Conservation (phyloP, 1,140 invertebrate species). For the Phocides pigmalion region DNA sequence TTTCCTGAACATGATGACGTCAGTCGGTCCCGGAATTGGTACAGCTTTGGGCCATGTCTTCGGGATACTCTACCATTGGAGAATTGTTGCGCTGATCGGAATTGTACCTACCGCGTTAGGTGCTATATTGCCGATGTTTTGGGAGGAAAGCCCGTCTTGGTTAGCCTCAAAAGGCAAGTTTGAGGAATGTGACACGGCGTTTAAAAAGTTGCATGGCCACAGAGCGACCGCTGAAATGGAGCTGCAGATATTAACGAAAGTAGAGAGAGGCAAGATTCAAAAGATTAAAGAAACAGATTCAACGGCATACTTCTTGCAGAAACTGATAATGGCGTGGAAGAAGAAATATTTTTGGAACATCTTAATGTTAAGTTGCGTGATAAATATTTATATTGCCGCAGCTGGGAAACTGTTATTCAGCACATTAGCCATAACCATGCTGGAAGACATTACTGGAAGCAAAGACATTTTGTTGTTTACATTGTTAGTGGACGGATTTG, state of each 20-base stretch:
- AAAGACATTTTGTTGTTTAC: constrained; percentile 39
- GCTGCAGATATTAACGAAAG: constrained; percentile 29
- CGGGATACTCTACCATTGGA: constrained; percentile 41
- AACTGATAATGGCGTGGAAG: constrained; percentile 15
- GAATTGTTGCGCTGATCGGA: constrained; percentile 38
- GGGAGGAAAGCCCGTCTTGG: constrained; percentile 42
- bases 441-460: constrained; percentile 40
- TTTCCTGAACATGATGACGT: constrained; percentile 32
- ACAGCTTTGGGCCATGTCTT: constrained; percentile 35
- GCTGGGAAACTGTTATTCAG: constrained; percentile 30
- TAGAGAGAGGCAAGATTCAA: constrained; percentile 28
- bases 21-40: constrained; percentile 36
- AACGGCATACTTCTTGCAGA: constrained; percentile 3
- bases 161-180: constrained; percentile 41
- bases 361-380: constrained; percentile 1
- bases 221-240: constrained; percentile 20
- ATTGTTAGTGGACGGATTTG: constrained; percentile 40
- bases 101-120: constrained; percentile 32
- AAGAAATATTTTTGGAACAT: constrained; percentile 36
- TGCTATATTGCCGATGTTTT: constrained; percentile 33
- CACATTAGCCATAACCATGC: constrained; percentile 32
- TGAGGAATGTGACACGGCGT: constrained; percentile 36
- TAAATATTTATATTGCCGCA: constrained; percentile 17
- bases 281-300: constrained; percentile 1
- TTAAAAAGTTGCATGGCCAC: constrained; percentile 25